Evolutionary conservation across 2,888 invertebrate genomes (phyloP), one percentile per base, ranked within the genome.

Genomic region (Hypsopygia costalis): DNA sequence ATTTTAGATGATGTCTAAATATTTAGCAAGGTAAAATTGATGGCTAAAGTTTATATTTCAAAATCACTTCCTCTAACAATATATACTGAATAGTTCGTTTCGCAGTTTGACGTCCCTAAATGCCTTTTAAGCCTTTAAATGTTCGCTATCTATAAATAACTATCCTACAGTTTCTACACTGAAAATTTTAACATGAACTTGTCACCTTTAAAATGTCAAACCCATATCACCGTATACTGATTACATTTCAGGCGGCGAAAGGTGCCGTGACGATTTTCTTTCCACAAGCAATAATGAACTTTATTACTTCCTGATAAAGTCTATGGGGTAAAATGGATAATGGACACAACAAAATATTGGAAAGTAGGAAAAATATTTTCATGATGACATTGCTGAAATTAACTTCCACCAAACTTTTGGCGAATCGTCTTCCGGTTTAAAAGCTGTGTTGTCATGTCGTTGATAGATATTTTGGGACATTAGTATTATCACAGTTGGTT

Each of bases 171-270:
- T 16, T 39, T 33, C 32, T 11, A 8, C n/a, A 8, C 25, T 28
- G 22, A 7, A 25, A 21, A 32, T 33, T 39, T 39, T 10, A 39
- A 39, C 27, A 16, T 27, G 22, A 37, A 38, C 32, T 28, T 33
- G 39, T 39, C 39, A 32, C 39, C 39, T 39, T 33, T 39, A 27
- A 33, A 39, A 16, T 34, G 39, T 39, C 39, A 33, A 39, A 39
- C 39, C 39, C 39, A 33, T 39, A 33, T 39, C 39, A 39, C 9
- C 10, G 11, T 33, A 38, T 32, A 33, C 31, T 11, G 12, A 12
- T 8, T 31, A 7, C 10, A 12, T 31, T 33, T 27, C 25, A 20
- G 20, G 27, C 33, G 9, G 16, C 10, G 16, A 39, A 33, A 39
- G 28, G 27, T 39, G 16, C n/a, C 34, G 3, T 28, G 12, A 7